Evolutionary conservation across 2,888 invertebrate species (phyloP).

Genomic region (Dynastes grantii): DNA sequence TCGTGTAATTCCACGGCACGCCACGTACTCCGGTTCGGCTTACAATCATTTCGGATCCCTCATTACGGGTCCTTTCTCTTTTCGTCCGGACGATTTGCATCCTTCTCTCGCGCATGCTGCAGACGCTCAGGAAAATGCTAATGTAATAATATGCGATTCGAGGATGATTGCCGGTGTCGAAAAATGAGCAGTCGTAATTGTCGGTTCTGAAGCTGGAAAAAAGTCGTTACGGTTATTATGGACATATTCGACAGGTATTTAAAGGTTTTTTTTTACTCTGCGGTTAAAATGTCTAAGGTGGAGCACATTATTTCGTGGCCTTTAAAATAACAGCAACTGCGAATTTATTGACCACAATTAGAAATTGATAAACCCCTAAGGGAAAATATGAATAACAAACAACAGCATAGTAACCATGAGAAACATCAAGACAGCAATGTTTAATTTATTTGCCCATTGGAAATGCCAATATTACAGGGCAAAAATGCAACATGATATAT

Average conservation of each 20-base stretch:
- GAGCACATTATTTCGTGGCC: background rate
- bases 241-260: constrained; percentile 57
- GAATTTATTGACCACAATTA: constrained; percentile 1
- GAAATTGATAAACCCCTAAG: background rate
- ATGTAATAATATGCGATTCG: constrained; percentile 66
- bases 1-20: constrained; percentile 67
- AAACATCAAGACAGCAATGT: too few relatives aligned
- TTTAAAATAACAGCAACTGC: background rate
- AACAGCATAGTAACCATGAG: too few relatives aligned
- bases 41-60: constrained; percentile 49
- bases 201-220: constrained; percentile 61
- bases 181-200: constrained; percentile 65
- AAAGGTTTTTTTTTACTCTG: constrained; percentile 21
- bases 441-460: too few relatives aligned
- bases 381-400: too few relatives aligned
- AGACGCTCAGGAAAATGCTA: constrained; percentile 43
- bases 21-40: constrained; percentile 57
- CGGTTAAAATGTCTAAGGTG: constrained; percentile 4
- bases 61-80: constrained; percentile 19
- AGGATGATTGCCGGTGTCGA: constrained; percentile 63
- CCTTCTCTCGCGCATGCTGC: background rate
- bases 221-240: constrained; percentile 61
- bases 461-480: too few relatives aligned
- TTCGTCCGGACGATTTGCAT: background rate
- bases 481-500: too few relatives aligned